phyloP scores from a whole-genome alignment of 1,140 invertebrate genomes.

The Lasioglossum baleicum region DNA sequence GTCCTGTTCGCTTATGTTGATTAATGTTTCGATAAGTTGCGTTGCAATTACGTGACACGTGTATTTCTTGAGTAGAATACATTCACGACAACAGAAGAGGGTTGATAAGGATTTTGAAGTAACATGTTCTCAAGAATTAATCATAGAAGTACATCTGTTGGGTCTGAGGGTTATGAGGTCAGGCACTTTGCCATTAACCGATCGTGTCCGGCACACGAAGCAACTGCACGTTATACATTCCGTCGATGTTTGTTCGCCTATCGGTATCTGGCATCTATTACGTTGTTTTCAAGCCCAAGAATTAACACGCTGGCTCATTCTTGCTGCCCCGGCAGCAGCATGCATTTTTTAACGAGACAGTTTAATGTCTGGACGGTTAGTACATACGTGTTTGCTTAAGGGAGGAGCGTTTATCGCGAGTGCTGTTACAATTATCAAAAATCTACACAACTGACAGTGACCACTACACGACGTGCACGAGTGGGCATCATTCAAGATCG shows the following conservation, averaged over 20 bases:
- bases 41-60: conserved; percentile 4
- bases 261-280: conserved; percentile 20
- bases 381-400: too few species aligned
- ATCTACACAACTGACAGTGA: too few species aligned
- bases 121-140: conserved; percentile 30
- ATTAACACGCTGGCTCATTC: neutral
- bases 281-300: neutral
- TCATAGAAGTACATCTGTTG: conserved; percentile 29
- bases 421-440: too few species aligned
- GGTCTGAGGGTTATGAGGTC: conserved; percentile 41
- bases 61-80: neutral
- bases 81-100: neutral
- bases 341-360: neutral
- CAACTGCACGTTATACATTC: conserved; percentile 20
- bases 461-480: too few species aligned
- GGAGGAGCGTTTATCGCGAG: too few species aligned
- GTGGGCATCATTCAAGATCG: too few species aligned
- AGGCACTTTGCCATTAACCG: conserved; percentile 45
- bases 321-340: too few species aligned
- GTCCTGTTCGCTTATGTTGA: neutral
- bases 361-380: too few species aligned
- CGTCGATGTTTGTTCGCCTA: conserved; percentile 29
- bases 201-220: conserved; percentile 11
- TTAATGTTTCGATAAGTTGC: conserved; percentile 5
- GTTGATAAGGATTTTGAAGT: neutral